Evolutionary conservation across 2,797 vertebrate genomes (phyloP), one percentile per base, ranked within the genome.

Genomic region (Artibeus lituratus): DNA sequence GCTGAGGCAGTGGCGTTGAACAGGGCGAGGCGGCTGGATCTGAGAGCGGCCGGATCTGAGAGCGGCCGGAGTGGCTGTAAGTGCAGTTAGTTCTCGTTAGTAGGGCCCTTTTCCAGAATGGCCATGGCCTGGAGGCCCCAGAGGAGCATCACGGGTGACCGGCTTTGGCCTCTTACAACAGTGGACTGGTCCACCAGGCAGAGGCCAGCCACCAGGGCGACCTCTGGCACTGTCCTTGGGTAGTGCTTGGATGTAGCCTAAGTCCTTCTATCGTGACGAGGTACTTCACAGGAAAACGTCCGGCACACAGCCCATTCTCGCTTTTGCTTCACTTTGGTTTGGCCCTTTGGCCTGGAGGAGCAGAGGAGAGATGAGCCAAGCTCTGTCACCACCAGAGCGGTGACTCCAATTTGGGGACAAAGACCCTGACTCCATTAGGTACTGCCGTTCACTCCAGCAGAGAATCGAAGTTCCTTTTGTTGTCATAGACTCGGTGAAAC

Each of bases 131-230:
- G 11, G 37, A 0, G 5, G 14, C 2, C 19, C 18, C 39, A 47
- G 76, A 57, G 14, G 29, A 47, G 32, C 19, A 4, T 3, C 0
- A 21, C 4, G 11, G 7, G 44, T 1, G 21, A 9, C 49, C 2
- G 3, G 6, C 18, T 35, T 21, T 57, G 37, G 55, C 29, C 14
- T 74, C 44, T 35, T 32, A 10, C 21, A 19, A 16, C 12, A 0
- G 14, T 16, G 29, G 15, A 0, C 5, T 24, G 19, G 0, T 14
- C 39, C 4, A 2, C 0, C 9, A 37, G 42, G 47, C 29, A 3
- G 49, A 37, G 26, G 22, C 74, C 7, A 3, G 10, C 44, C 10
- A 0, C 16, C 0, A 1, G 7, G 18, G 26, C 2, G 0, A 3
- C 21, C 10, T 62, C 57, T 32, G 0, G 39, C 9, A 11, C 37